Evolutionary conservation across 2,888 invertebrate genomes (phyloP).

Genomic region (Amblyjoppa fuscipennis): DNA sequence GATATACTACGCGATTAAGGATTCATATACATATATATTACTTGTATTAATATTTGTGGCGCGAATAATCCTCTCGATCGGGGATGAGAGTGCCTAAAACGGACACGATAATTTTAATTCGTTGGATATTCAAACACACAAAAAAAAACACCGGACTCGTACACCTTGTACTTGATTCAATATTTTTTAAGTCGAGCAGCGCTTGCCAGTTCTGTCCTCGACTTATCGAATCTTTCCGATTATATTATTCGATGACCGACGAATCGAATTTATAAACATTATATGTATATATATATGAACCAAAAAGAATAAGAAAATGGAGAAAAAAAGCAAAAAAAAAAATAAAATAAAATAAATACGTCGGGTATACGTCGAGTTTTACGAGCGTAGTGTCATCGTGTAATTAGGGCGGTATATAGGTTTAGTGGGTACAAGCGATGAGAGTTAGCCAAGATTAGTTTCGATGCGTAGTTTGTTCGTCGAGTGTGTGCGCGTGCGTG

Average conservation of each 20-base stretch:
- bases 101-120: slow-evolving; percentile 2
- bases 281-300: slow-evolving; percentile 10
- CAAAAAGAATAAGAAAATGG: slow-evolving; percentile 9
- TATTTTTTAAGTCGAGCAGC: slow-evolving; percentile 54
- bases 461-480: slow-evolving; percentile 44
- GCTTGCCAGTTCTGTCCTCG: slow-evolving; percentile 59
- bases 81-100: slow-evolving; percentile 43
- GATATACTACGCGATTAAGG: slow-evolving; percentile 43
- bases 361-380: slow-evolving; percentile 58
- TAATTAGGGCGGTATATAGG: slow-evolving; percentile 56
- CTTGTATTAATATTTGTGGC: slow-evolving; percentile 12
- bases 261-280: slow-evolving; percentile 34
- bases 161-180: slow-evolving; percentile 22
- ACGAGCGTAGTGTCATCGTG: slow-evolving; percentile 62
- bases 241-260: slow-evolving; percentile 10
- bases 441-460: slow-evolving; percentile 40
- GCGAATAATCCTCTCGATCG: slow-evolving; percentile 43
- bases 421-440: slow-evolving; percentile 43
- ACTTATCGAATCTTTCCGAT: slow-evolving; percentile 2
- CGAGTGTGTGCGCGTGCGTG: slow-evolving; percentile 30
- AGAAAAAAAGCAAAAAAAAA: background rate
- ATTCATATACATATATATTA: slow-evolving; percentile 29
- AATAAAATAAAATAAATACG: slow-evolving; percentile 1
- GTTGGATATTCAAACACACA: background rate
- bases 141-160: background rate